Evolutionary conservation across 2,888 invertebrate species (phyloP).

Genomic region (Metallyticus violacea): DNA sequence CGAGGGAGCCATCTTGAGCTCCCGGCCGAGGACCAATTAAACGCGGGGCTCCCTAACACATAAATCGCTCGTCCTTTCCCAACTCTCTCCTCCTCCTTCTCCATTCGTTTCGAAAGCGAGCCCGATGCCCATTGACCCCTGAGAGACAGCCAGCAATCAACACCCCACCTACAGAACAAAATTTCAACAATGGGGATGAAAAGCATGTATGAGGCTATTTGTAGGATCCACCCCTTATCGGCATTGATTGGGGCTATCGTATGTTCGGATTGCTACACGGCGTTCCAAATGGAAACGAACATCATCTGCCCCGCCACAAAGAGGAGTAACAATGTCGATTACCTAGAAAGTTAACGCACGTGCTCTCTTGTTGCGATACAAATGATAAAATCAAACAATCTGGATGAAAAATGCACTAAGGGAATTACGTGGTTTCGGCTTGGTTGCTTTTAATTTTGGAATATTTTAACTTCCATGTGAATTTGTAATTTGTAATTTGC

Average conservation of each 20-base stretch:
- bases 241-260: neutral
- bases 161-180: neutral
- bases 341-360: no score
- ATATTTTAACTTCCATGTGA: no score
- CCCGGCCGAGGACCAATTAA: conserved; percentile 31
- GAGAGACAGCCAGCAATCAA: neutral
- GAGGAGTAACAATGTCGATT: no score
- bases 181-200: neutral
- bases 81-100: neutral
- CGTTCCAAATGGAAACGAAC: neutral
- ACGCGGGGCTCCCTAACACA: conserved; percentile 24
- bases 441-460: no score
- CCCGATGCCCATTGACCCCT: neutral
- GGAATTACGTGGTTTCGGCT: no score
- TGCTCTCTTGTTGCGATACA: no score
- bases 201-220: no score
- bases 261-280: neutral
- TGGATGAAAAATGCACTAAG: no score
- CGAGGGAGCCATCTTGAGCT: conserved; percentile 26
- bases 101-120: neutral
- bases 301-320: neutral
- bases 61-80: conserved; percentile 19
- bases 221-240: neutral
- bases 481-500: no score
- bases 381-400: no score